phyloP scores from a whole-genome alignment of 2,797 vertebrate species.

The Octomys mimax region DNA sequence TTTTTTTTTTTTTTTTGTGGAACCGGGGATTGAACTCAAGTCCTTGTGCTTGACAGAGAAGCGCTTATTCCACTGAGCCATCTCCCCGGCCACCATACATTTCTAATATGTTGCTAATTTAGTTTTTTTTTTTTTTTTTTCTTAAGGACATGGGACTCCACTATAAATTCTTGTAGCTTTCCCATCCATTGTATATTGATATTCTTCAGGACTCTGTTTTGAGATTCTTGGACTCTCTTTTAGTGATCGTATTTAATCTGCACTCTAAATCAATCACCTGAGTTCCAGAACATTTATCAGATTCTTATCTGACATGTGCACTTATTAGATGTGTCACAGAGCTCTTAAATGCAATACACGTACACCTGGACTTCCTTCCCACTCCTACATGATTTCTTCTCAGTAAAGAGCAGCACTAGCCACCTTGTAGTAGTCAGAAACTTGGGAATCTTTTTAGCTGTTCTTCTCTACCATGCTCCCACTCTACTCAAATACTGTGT shows the following conservation, averaged over 20 bases:
- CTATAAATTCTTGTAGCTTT: neutral
- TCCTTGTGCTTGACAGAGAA: too few relatives aligned
- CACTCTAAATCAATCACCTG: neutral
- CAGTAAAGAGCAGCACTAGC: neutral
- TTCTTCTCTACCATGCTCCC: neutral
- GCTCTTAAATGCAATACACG: neutral
- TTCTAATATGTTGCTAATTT: too few relatives aligned
- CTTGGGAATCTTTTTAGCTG: neutral
- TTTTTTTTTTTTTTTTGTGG: too few relatives aligned
- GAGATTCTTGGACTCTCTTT: neutral
- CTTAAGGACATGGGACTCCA: neutral
- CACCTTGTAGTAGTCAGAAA: neutral
- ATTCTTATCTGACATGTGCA: neutral
- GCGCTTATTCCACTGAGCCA: too few relatives aligned
- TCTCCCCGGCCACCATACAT: too few relatives aligned
- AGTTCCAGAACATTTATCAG: neutral
- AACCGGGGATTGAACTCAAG: too few relatives aligned
- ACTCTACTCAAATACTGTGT: neutral
- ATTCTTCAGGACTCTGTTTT: neutral
- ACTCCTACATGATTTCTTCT: neutral
- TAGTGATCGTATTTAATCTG: neutral
- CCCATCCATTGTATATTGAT: neutral
- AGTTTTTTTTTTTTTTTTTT: neutral
- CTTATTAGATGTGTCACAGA: neutral
- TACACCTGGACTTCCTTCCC: neutral